Conservation (phyloP, 2,888 invertebrate species). For the Caenorhabditis sp. region DNA sequence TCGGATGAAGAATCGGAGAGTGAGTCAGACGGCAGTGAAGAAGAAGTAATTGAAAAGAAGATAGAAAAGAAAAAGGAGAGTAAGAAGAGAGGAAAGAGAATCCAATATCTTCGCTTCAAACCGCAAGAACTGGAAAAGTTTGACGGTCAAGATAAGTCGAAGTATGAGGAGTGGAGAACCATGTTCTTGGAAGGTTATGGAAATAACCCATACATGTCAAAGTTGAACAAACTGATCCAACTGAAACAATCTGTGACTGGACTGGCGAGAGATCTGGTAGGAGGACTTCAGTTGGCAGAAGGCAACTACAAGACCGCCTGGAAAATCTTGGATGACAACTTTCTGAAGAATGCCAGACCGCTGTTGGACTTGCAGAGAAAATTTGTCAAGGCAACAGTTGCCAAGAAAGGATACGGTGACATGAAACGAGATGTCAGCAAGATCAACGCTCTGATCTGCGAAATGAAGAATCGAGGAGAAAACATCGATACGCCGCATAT, state of each 20-base stretch:
- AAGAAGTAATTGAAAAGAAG: background rate
- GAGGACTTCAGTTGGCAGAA: background rate
- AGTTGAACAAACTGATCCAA: background rate
- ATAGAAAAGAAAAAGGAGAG: too few species aligned
- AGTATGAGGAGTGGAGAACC: too few species aligned
- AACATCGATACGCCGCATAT: too few species aligned
- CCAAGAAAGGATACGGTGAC: too few species aligned
- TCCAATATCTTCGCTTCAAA: too few species aligned
- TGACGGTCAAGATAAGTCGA: too few species aligned
- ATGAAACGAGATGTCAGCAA: too few species aligned
- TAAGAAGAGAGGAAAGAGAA: too few species aligned
- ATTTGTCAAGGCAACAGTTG: background rate
- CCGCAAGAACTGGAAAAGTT: too few species aligned
- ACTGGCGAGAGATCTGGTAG: background rate
- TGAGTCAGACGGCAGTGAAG: background rate
- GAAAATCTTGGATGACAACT: background rate
- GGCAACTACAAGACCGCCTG: background rate
- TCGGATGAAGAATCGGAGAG: background rate
- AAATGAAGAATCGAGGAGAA: too few species aligned
- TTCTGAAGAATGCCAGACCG: background rate
- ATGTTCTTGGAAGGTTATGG: background rate
- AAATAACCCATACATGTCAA: background rate
- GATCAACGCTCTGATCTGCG: too few species aligned
- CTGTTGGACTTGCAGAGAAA: background rate
- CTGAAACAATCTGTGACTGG: too few species aligned